Evolutionary conservation across 2,888 invertebrate species (phyloP).

Genomic region (Cetonia aurata): DNA sequence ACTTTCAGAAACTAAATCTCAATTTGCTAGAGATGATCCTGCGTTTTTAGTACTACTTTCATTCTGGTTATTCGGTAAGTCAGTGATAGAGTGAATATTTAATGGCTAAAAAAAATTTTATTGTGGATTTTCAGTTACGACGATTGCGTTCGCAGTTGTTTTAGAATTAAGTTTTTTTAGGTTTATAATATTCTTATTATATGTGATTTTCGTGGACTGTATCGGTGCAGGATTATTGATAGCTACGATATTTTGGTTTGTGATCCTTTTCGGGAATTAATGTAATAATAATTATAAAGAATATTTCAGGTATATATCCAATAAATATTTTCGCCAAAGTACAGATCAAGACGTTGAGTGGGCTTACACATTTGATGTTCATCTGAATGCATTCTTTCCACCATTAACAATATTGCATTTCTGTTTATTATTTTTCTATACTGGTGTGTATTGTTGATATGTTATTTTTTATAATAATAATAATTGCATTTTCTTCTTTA

Average conservation of each 20-base stretch:
- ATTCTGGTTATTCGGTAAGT: constrained; percentile 84
- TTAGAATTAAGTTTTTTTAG: constrained; percentile 77
- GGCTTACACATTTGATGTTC: constrained; percentile 99
- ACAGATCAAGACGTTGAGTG: constrained; percentile 90
- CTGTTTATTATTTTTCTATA: constrained; percentile 90
- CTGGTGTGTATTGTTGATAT: constrained; percentile 71
- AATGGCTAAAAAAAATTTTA: neutral
- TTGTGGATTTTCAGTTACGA: constrained; percentile 78
- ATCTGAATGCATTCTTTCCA: constrained; percentile 99
- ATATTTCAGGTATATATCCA: constrained; percentile 80
- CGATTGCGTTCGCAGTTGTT: constrained; percentile 88
- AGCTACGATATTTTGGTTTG: constrained; percentile 90
- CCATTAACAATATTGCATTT: constrained; percentile 93
- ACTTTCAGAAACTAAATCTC: constrained; percentile 93
- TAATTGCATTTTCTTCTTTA: constrained; percentile 31
- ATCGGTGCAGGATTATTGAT: constrained; percentile 88
- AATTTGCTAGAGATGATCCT: constrained; percentile 99
- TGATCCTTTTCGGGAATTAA: constrained; percentile 53
- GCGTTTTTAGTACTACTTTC: constrained; percentile 95
- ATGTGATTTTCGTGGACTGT: constrained; percentile 95
- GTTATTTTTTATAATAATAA: constrained; percentile 36
- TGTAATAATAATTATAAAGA: neutral
- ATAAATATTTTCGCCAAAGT: constrained; percentile 81
- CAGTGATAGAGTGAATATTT: neutral
- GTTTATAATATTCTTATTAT: constrained; percentile 87